These are phyloP conservation scores for Rhyacichthys aspro DNA, from an alignment of 2,797 vertebrate species.

Conservation along the genomic window DNA sequence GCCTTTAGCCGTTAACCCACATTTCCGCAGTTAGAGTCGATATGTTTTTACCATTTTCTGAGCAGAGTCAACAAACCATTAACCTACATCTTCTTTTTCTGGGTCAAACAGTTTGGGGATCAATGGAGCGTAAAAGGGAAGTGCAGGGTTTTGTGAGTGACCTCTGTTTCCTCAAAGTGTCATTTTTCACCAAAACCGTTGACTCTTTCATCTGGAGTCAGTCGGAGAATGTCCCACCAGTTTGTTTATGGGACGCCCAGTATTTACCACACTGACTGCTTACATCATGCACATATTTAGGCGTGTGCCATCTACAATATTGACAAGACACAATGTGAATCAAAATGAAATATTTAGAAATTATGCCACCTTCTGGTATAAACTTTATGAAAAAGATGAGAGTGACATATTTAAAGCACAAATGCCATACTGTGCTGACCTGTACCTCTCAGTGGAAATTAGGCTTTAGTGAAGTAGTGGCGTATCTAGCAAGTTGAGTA, in stretches of 20 bases:
- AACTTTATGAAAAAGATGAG: too few relatives aligned
- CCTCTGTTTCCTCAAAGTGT: constrained; percentile 43
- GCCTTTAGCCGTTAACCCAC: background rate
- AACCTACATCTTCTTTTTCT: constrained; percentile 13
- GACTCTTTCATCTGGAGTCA: constrained; percentile 41
- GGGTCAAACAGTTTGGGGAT: constrained; percentile 35
- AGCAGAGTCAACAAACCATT: background rate
- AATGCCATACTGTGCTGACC: too few relatives aligned
- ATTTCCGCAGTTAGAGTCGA: background rate
- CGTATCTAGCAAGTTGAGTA: too few relatives aligned
- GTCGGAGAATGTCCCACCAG: constrained; percentile 42
- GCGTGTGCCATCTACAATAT: too few relatives aligned
- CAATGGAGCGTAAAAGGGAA: constrained; percentile 50
- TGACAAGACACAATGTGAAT: too few relatives aligned
- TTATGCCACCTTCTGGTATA: too few relatives aligned
- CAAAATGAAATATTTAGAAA: too few relatives aligned
- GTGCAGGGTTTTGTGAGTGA: constrained; percentile 20
- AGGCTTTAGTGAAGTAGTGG: too few relatives aligned
- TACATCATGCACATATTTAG: too few relatives aligned
- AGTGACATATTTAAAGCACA: too few relatives aligned
- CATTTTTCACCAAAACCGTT: constrained; percentile 35
- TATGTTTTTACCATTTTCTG: background rate
- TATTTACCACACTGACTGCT: constrained; percentile 4
- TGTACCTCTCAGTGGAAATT: too few relatives aligned
- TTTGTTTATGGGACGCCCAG: constrained; percentile 31